These are phyloP conservation scores for Macrophya alboannulata DNA, from an alignment of 2,888 invertebrate species.

Conservation along the genomic window DNA sequence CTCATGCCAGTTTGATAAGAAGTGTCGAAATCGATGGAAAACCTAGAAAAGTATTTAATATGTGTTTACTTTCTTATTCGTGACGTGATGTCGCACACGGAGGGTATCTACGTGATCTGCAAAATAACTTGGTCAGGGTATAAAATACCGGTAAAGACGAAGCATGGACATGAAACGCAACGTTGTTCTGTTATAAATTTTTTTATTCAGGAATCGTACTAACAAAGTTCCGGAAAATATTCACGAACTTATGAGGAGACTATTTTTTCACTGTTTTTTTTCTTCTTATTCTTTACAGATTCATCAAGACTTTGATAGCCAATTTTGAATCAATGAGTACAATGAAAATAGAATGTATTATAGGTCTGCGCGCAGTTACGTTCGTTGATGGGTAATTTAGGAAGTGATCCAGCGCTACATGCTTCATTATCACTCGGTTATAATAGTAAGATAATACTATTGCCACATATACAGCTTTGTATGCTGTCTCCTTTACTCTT, in stretches of 20 bases:
- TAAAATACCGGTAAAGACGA: not conserved
- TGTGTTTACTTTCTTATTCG: not conserved
- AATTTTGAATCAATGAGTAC: not conserved
- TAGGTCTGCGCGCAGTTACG: not conserved
- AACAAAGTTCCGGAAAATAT: not conserved
- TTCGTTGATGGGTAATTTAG: not conserved
- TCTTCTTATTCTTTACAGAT: not conserved
- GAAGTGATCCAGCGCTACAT: not conserved
- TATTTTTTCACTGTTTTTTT: not conserved
- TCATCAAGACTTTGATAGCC: not conserved
- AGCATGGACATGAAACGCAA: not conserved
- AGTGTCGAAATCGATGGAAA: not conserved
- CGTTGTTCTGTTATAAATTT: not conserved
- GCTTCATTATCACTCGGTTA: not conserved
- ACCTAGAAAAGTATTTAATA: not conserved
- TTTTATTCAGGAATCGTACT: not conserved
- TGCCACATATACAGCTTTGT: not conserved
- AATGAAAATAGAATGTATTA: not conserved
- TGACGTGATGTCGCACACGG: not conserved
- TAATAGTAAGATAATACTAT: not conserved
- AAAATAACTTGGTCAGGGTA: not conserved
- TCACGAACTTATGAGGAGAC: not conserved
- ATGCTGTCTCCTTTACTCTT: not conserved
- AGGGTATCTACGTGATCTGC: not conserved
- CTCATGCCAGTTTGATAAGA: not conserved